phyloP scores from a whole-genome alignment of 2,113 vertebrate species.

The Tragelaphus buxtoni region DNA sequence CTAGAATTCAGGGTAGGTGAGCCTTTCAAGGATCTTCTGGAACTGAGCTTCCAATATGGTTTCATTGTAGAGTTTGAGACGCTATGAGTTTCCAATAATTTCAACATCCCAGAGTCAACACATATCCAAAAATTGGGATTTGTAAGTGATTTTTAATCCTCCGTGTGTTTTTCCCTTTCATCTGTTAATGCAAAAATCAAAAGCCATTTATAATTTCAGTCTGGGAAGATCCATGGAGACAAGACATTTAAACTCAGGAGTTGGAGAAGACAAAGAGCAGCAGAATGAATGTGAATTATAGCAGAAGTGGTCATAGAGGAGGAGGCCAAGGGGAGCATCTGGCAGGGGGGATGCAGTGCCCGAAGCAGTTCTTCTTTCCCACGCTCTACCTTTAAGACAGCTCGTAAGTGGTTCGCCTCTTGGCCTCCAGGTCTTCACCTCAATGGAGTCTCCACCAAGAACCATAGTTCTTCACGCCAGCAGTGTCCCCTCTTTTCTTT shows the following conservation, averaged over 20 bases:
- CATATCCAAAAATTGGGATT: neutral
- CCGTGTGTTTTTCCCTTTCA: neutral
- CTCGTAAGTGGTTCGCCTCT: neutral
- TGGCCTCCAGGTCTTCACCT: neutral
- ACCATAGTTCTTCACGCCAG: neutral
- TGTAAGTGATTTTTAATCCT: neutral
- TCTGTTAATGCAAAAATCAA: neutral
- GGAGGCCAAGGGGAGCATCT: neutral
- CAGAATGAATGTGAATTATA: neutral
- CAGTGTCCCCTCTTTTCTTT: neutral
- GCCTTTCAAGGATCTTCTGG: neutral
- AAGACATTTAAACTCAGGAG: neutral
- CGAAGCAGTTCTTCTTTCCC: neutral
- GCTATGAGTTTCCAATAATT: neutral
- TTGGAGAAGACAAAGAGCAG: neutral
- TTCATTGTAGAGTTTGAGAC: neutral
- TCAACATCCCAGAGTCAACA: neutral
- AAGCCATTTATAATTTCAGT: neutral
- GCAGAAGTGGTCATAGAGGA: neutral
- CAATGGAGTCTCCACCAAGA: neutral
- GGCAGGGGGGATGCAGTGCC: rapidly evolving
- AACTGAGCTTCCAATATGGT: neutral
- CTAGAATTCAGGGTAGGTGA: neutral
- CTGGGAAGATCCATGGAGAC: neutral
- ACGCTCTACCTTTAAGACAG: neutral